phyloP scores from a whole-genome alignment of 2,113 vertebrate species.

The Tyto alba region DNA sequence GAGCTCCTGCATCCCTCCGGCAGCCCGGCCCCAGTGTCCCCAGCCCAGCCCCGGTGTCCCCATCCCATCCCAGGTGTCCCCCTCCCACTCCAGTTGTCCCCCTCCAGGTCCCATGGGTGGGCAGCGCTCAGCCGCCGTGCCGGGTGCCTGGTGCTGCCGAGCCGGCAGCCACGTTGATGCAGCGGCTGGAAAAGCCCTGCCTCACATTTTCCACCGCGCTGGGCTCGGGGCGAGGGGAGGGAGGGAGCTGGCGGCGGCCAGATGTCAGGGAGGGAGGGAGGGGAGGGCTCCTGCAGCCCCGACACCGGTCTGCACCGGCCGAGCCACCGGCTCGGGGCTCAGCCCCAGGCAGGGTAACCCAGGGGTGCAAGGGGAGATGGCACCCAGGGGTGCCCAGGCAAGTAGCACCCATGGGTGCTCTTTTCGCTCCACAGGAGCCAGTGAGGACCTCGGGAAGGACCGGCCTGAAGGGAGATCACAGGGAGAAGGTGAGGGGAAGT shows the following conservation, averaged over 20 bases:
- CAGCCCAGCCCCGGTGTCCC: not conserved
- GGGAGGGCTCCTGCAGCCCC: not conserved
- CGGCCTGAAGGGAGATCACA: slow-evolving; percentile 1
- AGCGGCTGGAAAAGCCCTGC: not conserved
- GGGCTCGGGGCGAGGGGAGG: not conserved
- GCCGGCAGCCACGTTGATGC: not conserved
- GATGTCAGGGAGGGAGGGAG: not conserved
- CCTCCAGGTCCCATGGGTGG: fast-evolving
- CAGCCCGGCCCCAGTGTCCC: not conserved
- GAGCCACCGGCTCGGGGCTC: not conserved
- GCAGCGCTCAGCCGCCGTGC: fast-evolving
- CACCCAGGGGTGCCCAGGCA: not conserved
- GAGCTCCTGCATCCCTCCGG: not conserved
- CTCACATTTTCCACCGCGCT: not conserved
- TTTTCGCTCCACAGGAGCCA: slow-evolving; percentile 43
- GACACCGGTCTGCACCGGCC: fast-evolving
- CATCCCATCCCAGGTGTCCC: not conserved
- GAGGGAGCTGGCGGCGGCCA: not conserved
- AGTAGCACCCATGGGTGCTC: not conserved
- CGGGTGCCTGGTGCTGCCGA: not conserved
- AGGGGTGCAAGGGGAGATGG: no score
- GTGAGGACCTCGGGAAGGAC: not conserved
- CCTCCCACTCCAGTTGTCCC: not conserved
- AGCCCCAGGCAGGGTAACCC: not conserved
- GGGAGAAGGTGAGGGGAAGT: slow-evolving; percentile 54